phyloP scores from a whole-genome alignment of 1,140 invertebrate genomes.

The Camponotus floridanus region DNA sequence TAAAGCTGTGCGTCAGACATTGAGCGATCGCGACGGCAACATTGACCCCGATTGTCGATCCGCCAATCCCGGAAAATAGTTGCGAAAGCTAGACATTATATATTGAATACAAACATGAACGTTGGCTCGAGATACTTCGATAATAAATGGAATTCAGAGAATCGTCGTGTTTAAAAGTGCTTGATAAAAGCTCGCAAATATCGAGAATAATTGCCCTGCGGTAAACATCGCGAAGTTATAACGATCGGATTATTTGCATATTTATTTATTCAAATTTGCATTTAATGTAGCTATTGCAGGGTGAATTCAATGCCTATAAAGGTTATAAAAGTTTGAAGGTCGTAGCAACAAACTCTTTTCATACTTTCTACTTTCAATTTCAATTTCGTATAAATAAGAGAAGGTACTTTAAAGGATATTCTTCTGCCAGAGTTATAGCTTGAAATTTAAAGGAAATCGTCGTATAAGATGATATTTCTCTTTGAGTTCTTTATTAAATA shows the following conservation, averaged over 20 bases:
- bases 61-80: conserved; percentile 34
- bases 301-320: conserved; percentile 3
- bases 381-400: conserved; percentile 29
- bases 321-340: conserved; percentile 15
- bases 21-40: conserved; percentile 43
- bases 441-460: conserved; percentile 10
- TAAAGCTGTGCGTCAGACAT: conserved; percentile 44
- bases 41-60: conserved; percentile 5
- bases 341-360: conserved; percentile 9
- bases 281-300: not conserved
- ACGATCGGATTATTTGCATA: not conserved
- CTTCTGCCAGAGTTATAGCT: not conserved
- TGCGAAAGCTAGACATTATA: conserved; percentile 35
- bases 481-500: conserved; percentile 3
- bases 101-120: not conserved
- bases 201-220: conserved; percentile 21
- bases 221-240: not conserved
- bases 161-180: not conserved
- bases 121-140: not conserved
- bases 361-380: conserved; percentile 25
- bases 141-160: conserved; percentile 30
- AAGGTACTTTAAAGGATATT: not conserved
- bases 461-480: not conserved
- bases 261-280: conserved; percentile 10
- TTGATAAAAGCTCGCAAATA: conserved; percentile 1